A percentile compares a stretch with the other conserved stretches of the same genome.
Evolutionary conservation across 2,888 invertebrate species (phyloP).

Genomic region (Osmoderma eremita): DNA sequence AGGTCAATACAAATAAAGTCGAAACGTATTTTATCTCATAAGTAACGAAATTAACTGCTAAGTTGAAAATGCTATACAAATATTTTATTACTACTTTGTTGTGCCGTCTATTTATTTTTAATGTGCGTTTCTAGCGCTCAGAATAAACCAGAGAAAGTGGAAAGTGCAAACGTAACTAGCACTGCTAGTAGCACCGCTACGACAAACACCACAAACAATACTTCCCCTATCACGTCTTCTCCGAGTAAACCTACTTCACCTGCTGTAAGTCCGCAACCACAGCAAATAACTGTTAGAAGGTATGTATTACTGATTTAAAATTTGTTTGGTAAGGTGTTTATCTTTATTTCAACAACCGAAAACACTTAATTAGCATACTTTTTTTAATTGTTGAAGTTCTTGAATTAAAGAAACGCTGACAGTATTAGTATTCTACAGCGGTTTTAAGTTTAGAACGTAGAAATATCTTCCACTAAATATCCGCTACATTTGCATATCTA

Average conservation of each 20-base stretch:
- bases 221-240: conserved; percentile 55
- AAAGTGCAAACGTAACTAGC: conserved; percentile 41
- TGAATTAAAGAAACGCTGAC: not conserved
- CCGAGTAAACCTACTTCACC: conserved; percentile 57
- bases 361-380: not conserved
- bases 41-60: too few relatives aligned
- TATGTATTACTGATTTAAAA: conserved; percentile 50
- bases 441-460: too few relatives aligned
- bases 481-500: too few relatives aligned
- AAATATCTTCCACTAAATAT: too few relatives aligned
- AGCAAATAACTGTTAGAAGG: conserved; percentile 67
- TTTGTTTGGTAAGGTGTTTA: conserved; percentile 13
- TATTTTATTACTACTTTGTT: conserved; percentile 13
- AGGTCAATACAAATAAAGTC: too few relatives aligned
- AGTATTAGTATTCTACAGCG: too few relatives aligned
- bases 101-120: conserved; percentile 23
- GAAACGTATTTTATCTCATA: too few relatives aligned
- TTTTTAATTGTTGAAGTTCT: not conserved
- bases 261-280: conserved; percentile 58
- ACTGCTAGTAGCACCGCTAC: conserved; percentile 45
- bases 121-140: conserved; percentile 50
- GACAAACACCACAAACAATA: conserved; percentile 43
- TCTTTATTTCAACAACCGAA: not conserved
- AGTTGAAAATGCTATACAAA: too few relatives aligned
- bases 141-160: conserved; percentile 45